Conservation (phyloP, 2,797 vertebrate genomes). For the Danio jaintianensis region DNA sequence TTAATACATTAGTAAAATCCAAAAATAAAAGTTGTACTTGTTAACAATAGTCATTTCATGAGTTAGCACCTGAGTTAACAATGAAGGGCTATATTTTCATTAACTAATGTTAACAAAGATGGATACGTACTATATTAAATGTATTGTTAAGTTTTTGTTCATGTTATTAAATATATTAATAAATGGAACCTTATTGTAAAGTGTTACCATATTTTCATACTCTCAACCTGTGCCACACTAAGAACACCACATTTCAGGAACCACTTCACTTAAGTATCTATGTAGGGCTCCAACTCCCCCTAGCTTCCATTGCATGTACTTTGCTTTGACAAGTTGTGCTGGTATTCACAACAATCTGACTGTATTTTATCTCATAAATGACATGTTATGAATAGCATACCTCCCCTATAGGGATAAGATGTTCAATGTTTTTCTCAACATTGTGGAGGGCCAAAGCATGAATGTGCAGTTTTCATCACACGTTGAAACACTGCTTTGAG, state of each 20-base stretch:
- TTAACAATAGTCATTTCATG: too few species aligned
- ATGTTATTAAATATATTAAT: too few species aligned
- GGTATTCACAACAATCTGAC: neutral
- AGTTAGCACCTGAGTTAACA: too few species aligned
- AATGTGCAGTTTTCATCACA: neutral
- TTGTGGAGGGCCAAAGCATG: neutral
- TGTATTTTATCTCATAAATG: constrained; percentile 2
- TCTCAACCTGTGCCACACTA: constrained; percentile 43
- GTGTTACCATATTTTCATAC: constrained; percentile 21
- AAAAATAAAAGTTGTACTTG: too few species aligned
- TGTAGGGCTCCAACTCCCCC: constrained; percentile 59
- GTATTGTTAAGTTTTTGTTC: too few species aligned
- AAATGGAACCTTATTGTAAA: too few species aligned
- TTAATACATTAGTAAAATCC: too few species aligned
- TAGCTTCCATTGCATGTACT: constrained; percentile 44
- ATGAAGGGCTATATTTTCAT: too few species aligned
- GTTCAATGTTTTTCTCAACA: neutral
- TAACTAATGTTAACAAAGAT: too few species aligned
- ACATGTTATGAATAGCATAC: neutral
- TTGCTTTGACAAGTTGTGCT: neutral
- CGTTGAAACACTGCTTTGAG: neutral
- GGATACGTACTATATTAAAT: too few species aligned
- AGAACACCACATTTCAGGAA: constrained; percentile 37
- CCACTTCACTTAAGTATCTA: constrained; percentile 20
- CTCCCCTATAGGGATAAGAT: neutral